Base-by-base conservation (phyloP, 2,888 invertebrate species). In the Drosophila lacicola region DNA sequence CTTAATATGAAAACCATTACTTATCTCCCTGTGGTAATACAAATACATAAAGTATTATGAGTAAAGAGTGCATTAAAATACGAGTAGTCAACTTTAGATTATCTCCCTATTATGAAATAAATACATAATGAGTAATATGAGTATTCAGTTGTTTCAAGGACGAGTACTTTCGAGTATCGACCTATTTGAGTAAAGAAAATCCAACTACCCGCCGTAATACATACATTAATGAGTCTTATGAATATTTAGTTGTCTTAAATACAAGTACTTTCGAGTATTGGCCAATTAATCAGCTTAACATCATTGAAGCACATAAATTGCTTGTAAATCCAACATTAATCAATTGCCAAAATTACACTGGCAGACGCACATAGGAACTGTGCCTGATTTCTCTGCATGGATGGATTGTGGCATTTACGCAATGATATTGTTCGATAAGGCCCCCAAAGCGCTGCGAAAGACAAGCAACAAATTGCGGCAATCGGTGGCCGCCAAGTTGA, bases 391-490 rank as follows among this genome's bases (percentile, higher is more conserved):
- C 51, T 57, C 50, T 54, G 54, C 62, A 66, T 57, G 66, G 55
- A 46, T 58, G 63, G 63, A 39, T 50, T 58, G 46, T 60, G 19
- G 53, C 49, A 64, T 51, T 81, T 85, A 56, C 64, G 73, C 77
- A 82, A 81, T 70, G 19, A 44, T 39, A 41, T 51, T 49, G 14
- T 37, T 19, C 21, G 25, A 25, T 58, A 42, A 61, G 66, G 64
- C 68, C 66, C 58, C 45, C 75, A 57, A 66, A 69, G 56, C 17
- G 56, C 45, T 34, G 37, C 39, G 13, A 37, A 37, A 62, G 56
- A 67, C 82, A 61, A 57, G 44, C 80, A 65, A 77, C 66, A 74
- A 80, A 82, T 77, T 77, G 70, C 70, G 49, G 47, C 73, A 68
- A 69, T 68, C 66, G 33, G 21, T 62, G 41, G 34, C 29, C 46